These are phyloP conservation scores for Macrosteles quadrilineatus DNA, from an alignment of 1,140 invertebrate species.

Conservation along the genomic window DNA sequence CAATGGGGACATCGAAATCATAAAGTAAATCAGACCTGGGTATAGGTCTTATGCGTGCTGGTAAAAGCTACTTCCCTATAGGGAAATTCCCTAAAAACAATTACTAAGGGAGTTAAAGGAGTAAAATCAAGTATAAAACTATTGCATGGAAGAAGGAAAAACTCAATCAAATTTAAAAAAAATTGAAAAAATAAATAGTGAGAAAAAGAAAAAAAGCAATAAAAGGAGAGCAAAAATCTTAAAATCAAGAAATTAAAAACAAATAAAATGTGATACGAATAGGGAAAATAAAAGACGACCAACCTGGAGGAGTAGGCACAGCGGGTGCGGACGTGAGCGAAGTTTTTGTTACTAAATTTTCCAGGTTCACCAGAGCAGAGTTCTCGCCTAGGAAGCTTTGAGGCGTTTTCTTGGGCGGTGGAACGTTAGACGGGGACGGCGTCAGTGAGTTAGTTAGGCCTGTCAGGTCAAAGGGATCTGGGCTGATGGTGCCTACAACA, in stretches of 20 bases:
- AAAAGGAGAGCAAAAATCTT: too few species aligned
- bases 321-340: slow-evolving; percentile 36
- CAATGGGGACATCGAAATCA: too few species aligned
- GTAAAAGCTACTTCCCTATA: too few species aligned
- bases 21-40: too few species aligned
- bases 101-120: too few species aligned
- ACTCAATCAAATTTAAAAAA: slow-evolving; percentile 16
- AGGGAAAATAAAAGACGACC: neutral
- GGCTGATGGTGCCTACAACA: slow-evolving; percentile 50
- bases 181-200: neutral
- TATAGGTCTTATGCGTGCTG: too few species aligned
- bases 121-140: too few species aligned
- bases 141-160: too few species aligned
- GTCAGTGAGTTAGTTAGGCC: slow-evolving; percentile 58
- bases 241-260: too few species aligned
- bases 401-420: slow-evolving; percentile 78
- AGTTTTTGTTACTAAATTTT: slow-evolving; percentile 79
- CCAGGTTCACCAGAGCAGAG: slow-evolving; percentile 90
- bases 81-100: too few species aligned
- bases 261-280: slow-evolving; percentile 4
- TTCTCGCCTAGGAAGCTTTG: slow-evolving; percentile 94
- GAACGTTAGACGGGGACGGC: slow-evolving; percentile 44
- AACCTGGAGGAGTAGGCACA: slow-evolving; percentile 35
- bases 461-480: slow-evolving; percentile 72
- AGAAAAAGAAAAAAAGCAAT: too few species aligned